Evolutionary conservation across 2,113 vertebrate species (phyloP), one percentile per base, ranked within the genome.

Genomic region (Crocuta crocuta): DNA sequence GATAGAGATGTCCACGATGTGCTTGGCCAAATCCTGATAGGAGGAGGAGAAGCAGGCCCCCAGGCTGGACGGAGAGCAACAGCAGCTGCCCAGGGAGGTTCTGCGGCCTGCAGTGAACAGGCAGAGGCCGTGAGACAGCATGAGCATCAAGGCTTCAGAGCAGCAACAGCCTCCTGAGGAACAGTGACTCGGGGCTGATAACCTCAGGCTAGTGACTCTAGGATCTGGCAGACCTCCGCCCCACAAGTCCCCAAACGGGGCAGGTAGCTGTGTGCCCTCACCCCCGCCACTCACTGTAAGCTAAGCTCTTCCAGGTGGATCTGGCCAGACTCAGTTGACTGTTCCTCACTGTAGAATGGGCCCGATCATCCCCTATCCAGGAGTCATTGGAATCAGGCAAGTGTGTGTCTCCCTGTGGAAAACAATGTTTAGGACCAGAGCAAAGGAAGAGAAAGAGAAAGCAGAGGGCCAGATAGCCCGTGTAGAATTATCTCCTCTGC

Each of bases 21-120:
- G 98, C 89, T 99, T 99, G 87, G 99, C 99, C 92, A 99, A 97
- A 94, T 99, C 99, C 94, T 99, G 99, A 97, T 99, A 99, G 85
- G 99, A 99, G 26, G 99, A 98, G 39, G 98, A 97, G 58, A 98
- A 99, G 97, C 98, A 79, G 93, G 95, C 98, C 66, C 98, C 95
- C 0, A 97, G 96, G 98, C 98, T 99, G 48, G 97, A 97, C 4
- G 82, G 98, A 61, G 98, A 98, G 39, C 81, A 98, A 91, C 97
- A 98, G 87, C 98, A 95, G 73, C 96, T 96, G 65, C 96, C 85
- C 53, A 81, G 53, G 43, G 98, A 93, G 87, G 93, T 63, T 71
- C 94, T 92, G 43, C 0, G n/a, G 68, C 94, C 98, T 98, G 1
- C 13, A 26, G 35, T 0, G 84, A 94, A 80, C 0, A 95, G 76